A percentile compares a stretch with the other conserved stretches of the same genome.
phyloP scores from a whole-genome alignment of 2,113 vertebrate genomes.

The Muscicapa adusta region DNA sequence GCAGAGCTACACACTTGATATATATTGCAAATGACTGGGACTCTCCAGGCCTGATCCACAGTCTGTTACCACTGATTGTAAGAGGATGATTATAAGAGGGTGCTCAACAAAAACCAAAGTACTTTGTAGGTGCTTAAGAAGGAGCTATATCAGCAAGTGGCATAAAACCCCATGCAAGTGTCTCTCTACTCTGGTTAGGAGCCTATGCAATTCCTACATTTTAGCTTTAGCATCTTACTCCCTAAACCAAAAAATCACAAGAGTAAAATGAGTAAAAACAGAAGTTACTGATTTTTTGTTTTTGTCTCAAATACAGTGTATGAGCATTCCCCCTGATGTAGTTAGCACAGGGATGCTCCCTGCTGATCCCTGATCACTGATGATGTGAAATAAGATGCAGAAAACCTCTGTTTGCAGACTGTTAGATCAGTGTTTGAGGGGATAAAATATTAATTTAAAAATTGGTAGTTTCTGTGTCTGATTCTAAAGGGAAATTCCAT shows the following conservation, averaged over 20 bases:
- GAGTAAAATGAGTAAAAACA: background rate
- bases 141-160: background rate
- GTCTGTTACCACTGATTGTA: background rate
- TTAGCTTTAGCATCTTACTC: background rate
- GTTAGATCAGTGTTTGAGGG: background rate
- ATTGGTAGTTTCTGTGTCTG: background rate
- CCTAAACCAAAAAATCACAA: background rate
- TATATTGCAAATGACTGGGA: background rate
- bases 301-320: background rate
- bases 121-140: background rate
- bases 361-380: background rate
- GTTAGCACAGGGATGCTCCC: background rate
- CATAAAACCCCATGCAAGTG: background rate
- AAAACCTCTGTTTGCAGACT: background rate
- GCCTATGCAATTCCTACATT: background rate
- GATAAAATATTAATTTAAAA: background rate
- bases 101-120: background rate
- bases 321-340: background rate
- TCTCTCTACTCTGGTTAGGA: background rate
- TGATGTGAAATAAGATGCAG: background rate
- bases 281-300: background rate
- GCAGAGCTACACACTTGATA: background rate
- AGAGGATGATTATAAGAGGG: background rate
- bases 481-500: background rate
- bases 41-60: background rate